A percentile compares a stretch with the other conserved stretches of the same genome.
Conservation (phyloP, 92 coral and sea anemone genomes). For the Siderastrea siderea region DNA sequence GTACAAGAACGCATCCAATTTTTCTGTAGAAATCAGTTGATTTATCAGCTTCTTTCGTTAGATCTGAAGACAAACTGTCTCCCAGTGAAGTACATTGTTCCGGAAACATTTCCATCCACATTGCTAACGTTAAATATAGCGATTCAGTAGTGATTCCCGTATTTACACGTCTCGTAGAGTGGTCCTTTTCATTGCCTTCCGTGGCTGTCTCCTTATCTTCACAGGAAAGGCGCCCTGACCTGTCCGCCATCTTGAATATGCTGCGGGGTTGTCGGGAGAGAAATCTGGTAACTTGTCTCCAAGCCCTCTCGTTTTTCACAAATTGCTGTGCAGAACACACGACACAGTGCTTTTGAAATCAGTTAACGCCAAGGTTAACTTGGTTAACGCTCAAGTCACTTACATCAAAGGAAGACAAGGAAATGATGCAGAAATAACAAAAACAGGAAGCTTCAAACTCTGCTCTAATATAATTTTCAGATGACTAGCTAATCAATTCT, state of each 20-base stretch:
- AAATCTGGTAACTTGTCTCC: not conserved
- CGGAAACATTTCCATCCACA: conserved; percentile 60
- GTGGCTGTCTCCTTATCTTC: not conserved
- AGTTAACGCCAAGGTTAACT: too few relatives aligned
- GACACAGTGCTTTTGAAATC: too few relatives aligned
- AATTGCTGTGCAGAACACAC: too few relatives aligned
- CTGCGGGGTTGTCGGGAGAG: not conserved
- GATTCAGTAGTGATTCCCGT: conserved; percentile 28
- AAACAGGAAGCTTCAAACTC: too few relatives aligned
- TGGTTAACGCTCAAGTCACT: too few relatives aligned
- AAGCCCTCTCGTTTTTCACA: conserved; percentile 3
- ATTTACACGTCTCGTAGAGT: not conserved
- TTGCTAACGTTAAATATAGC: conserved; percentile 37
- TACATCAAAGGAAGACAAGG: too few relatives aligned
- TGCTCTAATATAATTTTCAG: too few relatives aligned
- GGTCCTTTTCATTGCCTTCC: not conserved
- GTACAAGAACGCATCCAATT: conserved; percentile 73
- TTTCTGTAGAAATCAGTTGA: conserved; percentile 32
- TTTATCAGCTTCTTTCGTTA: not conserved
- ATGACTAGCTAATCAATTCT: too few relatives aligned
- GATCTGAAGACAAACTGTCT: not conserved
- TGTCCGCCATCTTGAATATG: conserved; percentile 1
- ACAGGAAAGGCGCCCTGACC: not conserved
- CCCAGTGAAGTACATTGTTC: not conserved
- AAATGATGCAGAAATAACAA: too few relatives aligned